Conservation (phyloP, 1,140 invertebrate species). For the Doryteuthis pealeii region DNA sequence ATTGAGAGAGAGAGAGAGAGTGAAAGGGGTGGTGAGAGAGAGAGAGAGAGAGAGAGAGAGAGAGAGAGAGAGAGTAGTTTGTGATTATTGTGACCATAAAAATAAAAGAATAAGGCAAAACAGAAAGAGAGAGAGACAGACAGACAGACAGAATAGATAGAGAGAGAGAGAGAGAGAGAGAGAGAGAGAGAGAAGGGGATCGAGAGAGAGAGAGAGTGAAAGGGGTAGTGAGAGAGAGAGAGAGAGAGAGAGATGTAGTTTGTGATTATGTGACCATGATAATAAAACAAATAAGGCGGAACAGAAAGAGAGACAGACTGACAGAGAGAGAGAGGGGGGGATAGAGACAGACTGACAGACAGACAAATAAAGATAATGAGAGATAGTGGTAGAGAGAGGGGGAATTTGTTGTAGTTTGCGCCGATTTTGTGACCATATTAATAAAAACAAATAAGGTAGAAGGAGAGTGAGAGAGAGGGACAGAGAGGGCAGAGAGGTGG, state of each 20-base stretch:
- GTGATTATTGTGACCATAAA: too few species aligned
- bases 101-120: neutral
- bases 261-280: neutral
- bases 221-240: neutral
- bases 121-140: conserved; percentile 20
- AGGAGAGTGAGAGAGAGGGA: too few species aligned
- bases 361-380: conserved; percentile 6
- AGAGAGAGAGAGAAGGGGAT: conserved; percentile 8
- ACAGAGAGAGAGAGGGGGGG: neutral
- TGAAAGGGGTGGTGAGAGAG: too few species aligned
- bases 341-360: neutral
- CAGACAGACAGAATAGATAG: conserved; percentile 2
- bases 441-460: too few species aligned
- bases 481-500: too few species aligned
- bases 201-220: conserved; percentile 3
- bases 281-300: neutral
- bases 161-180: conserved; percentile 12
- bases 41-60: too few species aligned
- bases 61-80: too few species aligned
- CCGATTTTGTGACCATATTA: too few species aligned
- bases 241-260: neutral
- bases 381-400: too few species aligned
- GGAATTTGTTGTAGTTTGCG: too few species aligned
- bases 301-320: conserved; percentile 15
- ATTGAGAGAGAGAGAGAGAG: too few species aligned